These are phyloP conservation scores for Drosophila histrio DNA, from an alignment of 2,888 invertebrate species.

Conservation along the genomic window DNA sequence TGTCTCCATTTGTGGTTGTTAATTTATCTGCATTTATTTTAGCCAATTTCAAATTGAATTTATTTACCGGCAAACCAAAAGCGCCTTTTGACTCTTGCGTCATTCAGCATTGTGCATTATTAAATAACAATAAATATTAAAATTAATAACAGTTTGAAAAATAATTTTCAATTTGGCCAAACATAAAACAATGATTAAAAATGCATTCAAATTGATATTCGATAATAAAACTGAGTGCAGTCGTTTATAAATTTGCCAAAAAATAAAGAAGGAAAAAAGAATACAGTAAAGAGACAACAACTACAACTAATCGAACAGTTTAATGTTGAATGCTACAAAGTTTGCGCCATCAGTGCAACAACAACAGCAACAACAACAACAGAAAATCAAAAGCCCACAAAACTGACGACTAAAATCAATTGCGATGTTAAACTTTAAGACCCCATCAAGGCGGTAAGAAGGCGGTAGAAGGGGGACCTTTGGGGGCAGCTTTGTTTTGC, in stretches of 20 bases:
- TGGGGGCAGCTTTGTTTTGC: constrained; percentile 36
- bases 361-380: constrained; percentile 42
- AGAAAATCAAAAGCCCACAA: constrained; percentile 75
- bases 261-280: neutral
- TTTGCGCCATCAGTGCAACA: constrained; percentile 61
- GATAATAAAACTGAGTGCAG: constrained; percentile 62
- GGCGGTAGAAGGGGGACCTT: neutral
- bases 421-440: constrained; percentile 77
- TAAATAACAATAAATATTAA: constrained; percentile 44
- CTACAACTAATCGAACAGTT: constrained; percentile 61
- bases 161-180: constrained; percentile 55
- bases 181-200: constrained; percentile 72
- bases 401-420: constrained; percentile 79
- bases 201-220: constrained; percentile 70
- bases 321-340: constrained; percentile 59
- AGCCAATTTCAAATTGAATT: neutral
- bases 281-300: constrained; percentile 26
- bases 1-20: neutral
- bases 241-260: constrained; percentile 56
- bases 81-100: neutral
- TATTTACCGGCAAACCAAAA: neutral
- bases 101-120: constrained; percentile 24
- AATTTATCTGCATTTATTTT: constrained; percentile 5
- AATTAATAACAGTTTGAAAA: constrained; percentile 57
- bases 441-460: constrained; percentile 41